A percentile compares a stretch with the other conserved stretches of the same genome.
These are phyloP conservation scores for Xenus cinereus DNA, from an alignment of 2,113 vertebrate species.

Conservation along the genomic window DNA sequence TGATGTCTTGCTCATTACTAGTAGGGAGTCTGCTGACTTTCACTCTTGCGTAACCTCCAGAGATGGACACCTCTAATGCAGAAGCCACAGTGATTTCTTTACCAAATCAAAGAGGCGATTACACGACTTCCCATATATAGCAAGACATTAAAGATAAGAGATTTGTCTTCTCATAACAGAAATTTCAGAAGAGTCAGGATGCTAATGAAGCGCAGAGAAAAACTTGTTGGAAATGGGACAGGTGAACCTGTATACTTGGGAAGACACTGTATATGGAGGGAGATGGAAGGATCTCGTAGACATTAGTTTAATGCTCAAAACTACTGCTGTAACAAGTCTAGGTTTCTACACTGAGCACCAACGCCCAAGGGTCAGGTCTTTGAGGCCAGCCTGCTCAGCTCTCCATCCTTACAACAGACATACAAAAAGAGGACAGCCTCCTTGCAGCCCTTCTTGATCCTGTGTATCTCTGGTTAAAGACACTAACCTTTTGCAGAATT, in stretches of 20 bases:
- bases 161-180: background rate
- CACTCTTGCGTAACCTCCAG: background rate
- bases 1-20: background rate
- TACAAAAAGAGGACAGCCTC: rapidly evolving
- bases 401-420: background rate
- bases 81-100: background rate
- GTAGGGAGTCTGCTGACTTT: background rate
- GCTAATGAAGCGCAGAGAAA: background rate
- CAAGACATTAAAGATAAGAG: background rate
- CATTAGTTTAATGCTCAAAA: background rate
- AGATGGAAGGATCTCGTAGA: background rate
- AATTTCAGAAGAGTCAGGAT: background rate
- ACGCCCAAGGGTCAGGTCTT: background rate
- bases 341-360: background rate
- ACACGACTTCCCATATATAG: background rate
- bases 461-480: background rate
- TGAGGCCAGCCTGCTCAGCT: background rate
- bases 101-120: background rate
- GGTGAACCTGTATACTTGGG: background rate
- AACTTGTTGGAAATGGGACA: background rate
- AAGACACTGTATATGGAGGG: background rate
- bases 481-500: background rate
- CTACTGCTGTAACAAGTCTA: background rate
- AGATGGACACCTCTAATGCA: background rate
- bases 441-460: background rate